Conservation (phyloP, 1,140 invertebrate genomes). For the Hylyphantes graminicola region DNA sequence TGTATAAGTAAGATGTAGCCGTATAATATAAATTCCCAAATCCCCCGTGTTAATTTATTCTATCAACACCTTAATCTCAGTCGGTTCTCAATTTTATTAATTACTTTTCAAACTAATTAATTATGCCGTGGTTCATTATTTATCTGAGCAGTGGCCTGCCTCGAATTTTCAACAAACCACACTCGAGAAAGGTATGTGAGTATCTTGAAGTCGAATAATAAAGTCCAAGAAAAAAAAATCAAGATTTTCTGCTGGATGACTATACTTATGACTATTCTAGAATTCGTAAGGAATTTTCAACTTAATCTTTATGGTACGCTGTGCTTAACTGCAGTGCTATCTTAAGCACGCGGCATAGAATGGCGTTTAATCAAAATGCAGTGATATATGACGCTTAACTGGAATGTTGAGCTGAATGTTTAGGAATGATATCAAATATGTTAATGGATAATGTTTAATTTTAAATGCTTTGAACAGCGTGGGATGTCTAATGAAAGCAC, state of each 20-base stretch:
- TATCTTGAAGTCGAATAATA: not conserved
- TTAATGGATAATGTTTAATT: conserved; percentile 32
- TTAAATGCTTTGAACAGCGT: not conserved
- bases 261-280: conserved; percentile 16
- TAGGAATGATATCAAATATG: conserved; percentile 27
- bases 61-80: no score
- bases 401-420: conserved; percentile 3
- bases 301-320: conserved; percentile 25
- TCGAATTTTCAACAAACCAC: no score
- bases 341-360: conserved; percentile 4
- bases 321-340: not conserved
- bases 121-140: no score
- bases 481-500: not conserved
- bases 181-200: no score
- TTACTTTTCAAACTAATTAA: no score
- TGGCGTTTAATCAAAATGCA: conserved; percentile 27
- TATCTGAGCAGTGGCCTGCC: no score
- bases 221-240: conserved; percentile 8
- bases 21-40: no score
- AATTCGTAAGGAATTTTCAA: conserved; percentile 13
- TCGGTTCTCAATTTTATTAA: no score
- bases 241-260: not conserved
- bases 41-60: no score
- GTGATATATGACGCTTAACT: conserved; percentile 20
- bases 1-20: no score